Evolutionary conservation across 2,797 vertebrate genomes (phyloP).

Genomic region (Gobio occitaniae): DNA sequence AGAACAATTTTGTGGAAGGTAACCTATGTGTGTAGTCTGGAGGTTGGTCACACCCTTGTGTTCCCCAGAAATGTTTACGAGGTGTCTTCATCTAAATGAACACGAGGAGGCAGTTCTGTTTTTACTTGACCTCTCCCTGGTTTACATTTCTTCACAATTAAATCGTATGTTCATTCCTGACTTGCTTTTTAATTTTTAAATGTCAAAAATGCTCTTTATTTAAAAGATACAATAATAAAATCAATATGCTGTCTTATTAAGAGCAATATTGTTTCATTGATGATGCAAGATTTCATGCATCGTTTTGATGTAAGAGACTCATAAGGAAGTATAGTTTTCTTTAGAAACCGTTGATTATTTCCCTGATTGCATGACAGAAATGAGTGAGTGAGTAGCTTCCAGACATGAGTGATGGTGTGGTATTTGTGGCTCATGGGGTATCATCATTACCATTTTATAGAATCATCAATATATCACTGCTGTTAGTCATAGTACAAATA

Average conservation of each 20-base stretch:
- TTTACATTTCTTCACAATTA: not conserved
- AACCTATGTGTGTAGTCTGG: not conserved
- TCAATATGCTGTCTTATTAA: no score
- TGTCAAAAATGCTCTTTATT: not conserved
- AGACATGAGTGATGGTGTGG: conserved; percentile 16
- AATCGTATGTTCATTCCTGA: not conserved
- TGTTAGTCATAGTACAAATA: conserved; percentile 21
- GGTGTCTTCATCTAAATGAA: not conserved
- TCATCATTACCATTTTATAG: not conserved
- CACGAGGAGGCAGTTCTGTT: not conserved
- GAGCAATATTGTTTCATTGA: not conserved
- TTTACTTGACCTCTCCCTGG: not conserved
- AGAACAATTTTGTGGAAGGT: not conserved
- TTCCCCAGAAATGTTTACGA: not conserved
- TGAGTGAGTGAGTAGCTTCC: not conserved
- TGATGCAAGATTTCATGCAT: not conserved
- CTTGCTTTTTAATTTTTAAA: not conserved
- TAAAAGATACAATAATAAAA: not conserved
- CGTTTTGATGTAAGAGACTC: not conserved
- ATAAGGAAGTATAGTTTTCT: conserved; percentile 19
- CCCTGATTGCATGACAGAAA: not conserved
- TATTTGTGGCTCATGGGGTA: conserved; percentile 1
- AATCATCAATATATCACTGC: not conserved
- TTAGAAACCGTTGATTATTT: not conserved
- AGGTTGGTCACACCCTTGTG: not conserved